A percentile compares a stretch with the other conserved stretches of the same genome.
These are phyloP conservation scores for Aphelinus certus DNA, from an alignment of 1,140 invertebrate species.

Conservation along the genomic window DNA sequence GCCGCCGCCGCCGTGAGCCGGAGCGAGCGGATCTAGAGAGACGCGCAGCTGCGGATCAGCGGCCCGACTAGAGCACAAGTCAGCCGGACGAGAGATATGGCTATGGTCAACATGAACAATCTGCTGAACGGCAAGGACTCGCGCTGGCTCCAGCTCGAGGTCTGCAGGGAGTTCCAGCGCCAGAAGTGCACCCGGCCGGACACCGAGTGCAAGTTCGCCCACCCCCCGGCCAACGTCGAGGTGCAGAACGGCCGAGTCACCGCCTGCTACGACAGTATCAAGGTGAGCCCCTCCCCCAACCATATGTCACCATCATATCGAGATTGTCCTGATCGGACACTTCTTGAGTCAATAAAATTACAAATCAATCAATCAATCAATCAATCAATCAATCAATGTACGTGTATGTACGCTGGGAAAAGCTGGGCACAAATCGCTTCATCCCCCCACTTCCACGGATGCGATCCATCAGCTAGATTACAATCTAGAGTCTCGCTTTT, in stretches of 20 bases:
- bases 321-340: too few species aligned
- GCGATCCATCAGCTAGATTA: too few species aligned
- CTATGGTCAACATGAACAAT: slow-evolving; percentile 97
- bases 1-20: background rate
- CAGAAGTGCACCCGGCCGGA: slow-evolving; percentile 99
- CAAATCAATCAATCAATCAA: too few species aligned
- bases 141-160: slow-evolving; percentile 99
- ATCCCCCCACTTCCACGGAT: too few species aligned
- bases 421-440: too few species aligned
- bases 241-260: slow-evolving; percentile 99
- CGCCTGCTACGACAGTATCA: slow-evolving; percentile 99
- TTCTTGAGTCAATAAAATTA: too few species aligned
- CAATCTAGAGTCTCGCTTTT: too few species aligned
- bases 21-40: background rate
- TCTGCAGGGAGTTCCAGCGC: slow-evolving; percentile 99
- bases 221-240: slow-evolving; percentile 98
- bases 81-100: slow-evolving; percentile 69
- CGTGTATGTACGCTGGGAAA: too few species aligned
- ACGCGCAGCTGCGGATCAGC: background rate
- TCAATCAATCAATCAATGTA: too few species aligned
- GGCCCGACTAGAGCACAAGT: slow-evolving; percentile 8
- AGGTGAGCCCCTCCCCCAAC: slow-evolving; percentile 75
- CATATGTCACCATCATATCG: too few species aligned
- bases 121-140: slow-evolving; percentile 98
- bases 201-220: slow-evolving; percentile 99